Evolutionary conservation across 2,888 invertebrate species (phyloP).

Genomic region (Sinhomidia bicolor): DNA sequence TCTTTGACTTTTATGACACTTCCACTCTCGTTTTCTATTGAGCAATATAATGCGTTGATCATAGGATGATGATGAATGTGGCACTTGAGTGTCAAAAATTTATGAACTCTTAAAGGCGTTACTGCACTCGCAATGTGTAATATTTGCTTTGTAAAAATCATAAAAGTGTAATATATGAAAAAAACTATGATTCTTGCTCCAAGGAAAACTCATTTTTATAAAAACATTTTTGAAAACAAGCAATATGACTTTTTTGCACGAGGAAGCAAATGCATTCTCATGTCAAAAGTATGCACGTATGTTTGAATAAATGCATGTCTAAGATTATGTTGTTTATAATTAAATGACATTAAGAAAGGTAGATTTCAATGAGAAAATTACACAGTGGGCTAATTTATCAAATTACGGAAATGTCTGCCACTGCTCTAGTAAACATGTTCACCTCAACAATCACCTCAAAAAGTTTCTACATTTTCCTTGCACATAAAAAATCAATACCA

Average conservation of each 20-base stretch:
- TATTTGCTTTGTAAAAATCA: constrained; percentile 21
- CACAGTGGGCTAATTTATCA: neutral
- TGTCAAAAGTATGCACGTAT: too few species aligned
- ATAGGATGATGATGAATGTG: constrained; percentile 66
- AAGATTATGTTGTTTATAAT: neutral
- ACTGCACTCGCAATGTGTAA: neutral
- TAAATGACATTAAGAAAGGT: neutral
- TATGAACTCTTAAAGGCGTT: constrained; percentile 45
- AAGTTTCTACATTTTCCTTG: neutral
- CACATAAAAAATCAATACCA: neutral
- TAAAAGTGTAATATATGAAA: neutral
- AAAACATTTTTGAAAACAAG: neutral
- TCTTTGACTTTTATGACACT: constrained; percentile 68
- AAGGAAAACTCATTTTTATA: neutral
- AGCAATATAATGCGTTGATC: constrained; percentile 53
- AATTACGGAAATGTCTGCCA: constrained; percentile 4
- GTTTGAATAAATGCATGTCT: neutral
- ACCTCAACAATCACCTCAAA: neutral
- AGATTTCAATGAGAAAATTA: neutral
- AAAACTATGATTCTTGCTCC: neutral
- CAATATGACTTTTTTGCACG: neutral
- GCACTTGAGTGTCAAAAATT: constrained; percentile 69
- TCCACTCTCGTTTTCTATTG: constrained; percentile 67
- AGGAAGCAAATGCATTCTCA: neutral
- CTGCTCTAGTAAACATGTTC: too few species aligned